A percentile compares a stretch with the other conserved stretches of the same genome.
Conservation (phyloP, 2,113 vertebrate genomes). For the Anolis carolinensis region DNA sequence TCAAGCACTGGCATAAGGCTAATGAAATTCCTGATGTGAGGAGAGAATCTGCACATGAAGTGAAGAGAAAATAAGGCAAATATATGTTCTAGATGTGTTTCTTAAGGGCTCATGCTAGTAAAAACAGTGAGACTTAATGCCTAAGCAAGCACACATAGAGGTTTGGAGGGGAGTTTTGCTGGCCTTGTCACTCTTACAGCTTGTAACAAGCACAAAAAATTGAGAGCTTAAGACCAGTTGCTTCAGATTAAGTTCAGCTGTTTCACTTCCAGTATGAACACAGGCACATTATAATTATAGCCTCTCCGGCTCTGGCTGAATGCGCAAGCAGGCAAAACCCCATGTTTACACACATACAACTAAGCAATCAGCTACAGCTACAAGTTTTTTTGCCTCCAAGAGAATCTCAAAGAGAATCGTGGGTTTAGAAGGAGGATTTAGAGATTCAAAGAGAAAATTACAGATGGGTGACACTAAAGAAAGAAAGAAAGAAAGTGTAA, state of each 20-base stretch:
- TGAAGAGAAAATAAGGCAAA: neutral
- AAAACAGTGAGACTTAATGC: neutral
- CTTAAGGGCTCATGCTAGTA: neutral
- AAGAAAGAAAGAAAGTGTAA: neutral
- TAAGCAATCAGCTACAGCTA: slow-evolving; percentile 17
- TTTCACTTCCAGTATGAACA: slow-evolving; percentile 52
- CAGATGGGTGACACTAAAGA: slow-evolving; percentile 24
- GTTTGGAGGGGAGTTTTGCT: neutral
- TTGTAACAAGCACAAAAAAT: slow-evolving; percentile 34
- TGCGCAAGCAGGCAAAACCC: slow-evolving; percentile 28
- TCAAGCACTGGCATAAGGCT: neutral
- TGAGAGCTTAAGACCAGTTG: slow-evolving; percentile 41
- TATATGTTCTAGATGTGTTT: neutral
- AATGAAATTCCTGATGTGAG: neutral
- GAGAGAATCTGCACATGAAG: too few relatives aligned
- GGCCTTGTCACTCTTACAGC: neutral
- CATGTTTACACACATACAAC: slow-evolving; percentile 30
- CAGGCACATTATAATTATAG: slow-evolving; percentile 41
- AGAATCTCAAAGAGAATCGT: slow-evolving; percentile 5
- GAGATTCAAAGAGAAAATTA: slow-evolving; percentile 1
- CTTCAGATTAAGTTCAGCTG: slow-evolving; percentile 63
- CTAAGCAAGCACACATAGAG: neutral
- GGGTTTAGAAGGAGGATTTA: slow-evolving; percentile 16
- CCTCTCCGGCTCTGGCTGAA: slow-evolving; percentile 28
- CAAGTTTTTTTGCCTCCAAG: slow-evolving; percentile 37